These are phyloP conservation scores for Habropoda laboriosa DNA, from an alignment of 1,140 invertebrate genomes.

Conservation along the genomic window DNA sequence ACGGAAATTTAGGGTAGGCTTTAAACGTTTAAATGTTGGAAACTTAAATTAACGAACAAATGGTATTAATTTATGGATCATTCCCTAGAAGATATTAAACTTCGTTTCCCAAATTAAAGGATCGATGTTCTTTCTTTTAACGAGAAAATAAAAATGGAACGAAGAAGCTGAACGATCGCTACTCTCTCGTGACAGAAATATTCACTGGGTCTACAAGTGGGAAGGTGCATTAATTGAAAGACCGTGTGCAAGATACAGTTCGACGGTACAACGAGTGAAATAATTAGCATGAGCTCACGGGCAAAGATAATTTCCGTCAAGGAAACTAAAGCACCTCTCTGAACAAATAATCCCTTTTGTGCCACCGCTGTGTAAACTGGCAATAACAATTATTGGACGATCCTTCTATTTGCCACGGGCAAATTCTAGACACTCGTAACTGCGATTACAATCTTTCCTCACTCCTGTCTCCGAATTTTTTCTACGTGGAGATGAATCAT, in stretches of 20 bases:
- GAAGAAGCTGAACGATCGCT: background rate
- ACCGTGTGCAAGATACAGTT: constrained; percentile 34
- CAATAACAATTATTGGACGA: constrained; percentile 49
- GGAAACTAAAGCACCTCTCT: constrained; percentile 63
- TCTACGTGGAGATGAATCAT: too few species aligned
- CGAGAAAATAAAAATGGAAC: background rate
- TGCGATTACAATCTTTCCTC: background rate
- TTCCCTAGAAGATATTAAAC: too few species aligned
- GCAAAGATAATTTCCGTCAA: constrained; percentile 71
- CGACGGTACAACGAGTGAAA: constrained; percentile 40
- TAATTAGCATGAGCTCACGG: constrained; percentile 60
- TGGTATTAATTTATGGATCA: too few species aligned
- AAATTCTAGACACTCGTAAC: constrained; percentile 47
- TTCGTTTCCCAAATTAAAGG: too few species aligned
- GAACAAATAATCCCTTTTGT: constrained; percentile 62
- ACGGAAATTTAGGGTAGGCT: too few species aligned
- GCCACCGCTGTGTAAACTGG: constrained; percentile 59
- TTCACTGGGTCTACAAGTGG: background rate
- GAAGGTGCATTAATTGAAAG: background rate
- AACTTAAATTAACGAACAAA: too few species aligned
- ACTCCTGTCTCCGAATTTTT: too few species aligned
- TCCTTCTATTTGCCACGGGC: constrained; percentile 49
- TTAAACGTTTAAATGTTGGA: too few species aligned
- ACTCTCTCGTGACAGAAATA: background rate
- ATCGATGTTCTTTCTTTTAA: too few species aligned